Evolutionary conservation across 1,140 invertebrate genomes (phyloP).

Genomic region (Scaptomyza hsui): DNA sequence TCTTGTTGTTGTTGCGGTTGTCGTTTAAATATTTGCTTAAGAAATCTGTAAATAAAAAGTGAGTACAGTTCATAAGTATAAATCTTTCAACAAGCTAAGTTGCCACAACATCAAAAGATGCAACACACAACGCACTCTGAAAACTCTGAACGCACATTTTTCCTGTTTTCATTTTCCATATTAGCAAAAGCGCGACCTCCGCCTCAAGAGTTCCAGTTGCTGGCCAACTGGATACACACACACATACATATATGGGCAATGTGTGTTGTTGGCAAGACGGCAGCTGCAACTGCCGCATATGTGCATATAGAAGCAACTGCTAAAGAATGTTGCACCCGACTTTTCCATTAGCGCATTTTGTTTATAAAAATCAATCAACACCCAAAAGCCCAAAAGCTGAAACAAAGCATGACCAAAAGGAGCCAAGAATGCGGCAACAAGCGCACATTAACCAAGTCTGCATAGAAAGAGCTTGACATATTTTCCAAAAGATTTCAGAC

Average conservation of each 20-base stretch:
- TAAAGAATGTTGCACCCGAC: constrained; percentile 74
- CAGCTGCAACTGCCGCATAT: constrained; percentile 37
- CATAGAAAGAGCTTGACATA: not conserved
- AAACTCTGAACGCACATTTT: constrained; percentile 62
- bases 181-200: constrained; percentile 72
- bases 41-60: constrained; percentile 76
- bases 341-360: constrained; percentile 77
- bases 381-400: constrained; percentile 72
- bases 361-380: constrained; percentile 81
- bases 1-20: constrained; percentile 51
- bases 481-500: constrained; percentile 6
- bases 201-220: constrained; percentile 27
- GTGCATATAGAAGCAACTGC: constrained; percentile 42
- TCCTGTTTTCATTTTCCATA: constrained; percentile 83
- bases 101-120: constrained; percentile 31
- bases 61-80: constrained; percentile 33
- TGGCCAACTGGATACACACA: constrained; percentile 20
- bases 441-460: constrained; percentile 38
- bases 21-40: constrained; percentile 63
- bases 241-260: constrained; percentile 32
- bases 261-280: constrained; percentile 56
- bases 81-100: constrained; percentile 43
- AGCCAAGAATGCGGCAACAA: constrained; percentile 59
- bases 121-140: constrained; percentile 42
- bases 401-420: constrained; percentile 40